Evolutionary conservation across 1,140 invertebrate species (phyloP).

Genomic region (Drosophila sproati): DNA sequence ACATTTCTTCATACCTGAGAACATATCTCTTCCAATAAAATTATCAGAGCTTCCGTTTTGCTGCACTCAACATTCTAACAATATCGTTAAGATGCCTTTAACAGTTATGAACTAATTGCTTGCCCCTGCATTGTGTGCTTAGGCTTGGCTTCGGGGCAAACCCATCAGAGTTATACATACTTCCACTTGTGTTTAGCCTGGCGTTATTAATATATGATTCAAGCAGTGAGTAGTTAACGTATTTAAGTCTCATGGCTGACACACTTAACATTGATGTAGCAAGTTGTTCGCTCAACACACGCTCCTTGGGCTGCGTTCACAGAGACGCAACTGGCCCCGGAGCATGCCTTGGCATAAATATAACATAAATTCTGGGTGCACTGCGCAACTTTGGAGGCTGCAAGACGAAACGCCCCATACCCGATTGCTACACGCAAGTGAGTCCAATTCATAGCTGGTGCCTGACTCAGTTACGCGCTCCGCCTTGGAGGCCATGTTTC

Average conservation of each 20-base stretch:
- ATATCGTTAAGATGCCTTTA: slow-evolving; percentile 3
- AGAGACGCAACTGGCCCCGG: slow-evolving; percentile 37
- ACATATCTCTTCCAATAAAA: background rate
- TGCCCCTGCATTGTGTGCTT: background rate
- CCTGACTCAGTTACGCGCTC: slow-evolving; percentile 49
- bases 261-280: slow-evolving; percentile 64
- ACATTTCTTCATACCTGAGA: background rate
- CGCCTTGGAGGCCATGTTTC: slow-evolving; percentile 40
- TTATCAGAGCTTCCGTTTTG: background rate
- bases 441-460: background rate
- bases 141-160: background rate
- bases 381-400: slow-evolving; percentile 51
- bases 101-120: slow-evolving; percentile 8
- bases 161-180: background rate
- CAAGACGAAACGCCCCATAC: slow-evolving; percentile 42
- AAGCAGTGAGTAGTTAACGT: slow-evolving; percentile 14
- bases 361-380: slow-evolving; percentile 41
- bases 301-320: slow-evolving; percentile 37
- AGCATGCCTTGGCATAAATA: slow-evolving; percentile 54
- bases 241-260: slow-evolving; percentile 51
- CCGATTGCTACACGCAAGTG: slow-evolving; percentile 22
- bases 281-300: slow-evolving; percentile 21
- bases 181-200: background rate
- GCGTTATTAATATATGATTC: slow-evolving; percentile 11
- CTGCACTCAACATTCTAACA: background rate